A percentile compares a stretch with the other conserved stretches of the same genome.
These are phyloP conservation scores for Polietes domitor DNA, from an alignment of 2,888 invertebrate species.

Conservation along the genomic window DNA sequence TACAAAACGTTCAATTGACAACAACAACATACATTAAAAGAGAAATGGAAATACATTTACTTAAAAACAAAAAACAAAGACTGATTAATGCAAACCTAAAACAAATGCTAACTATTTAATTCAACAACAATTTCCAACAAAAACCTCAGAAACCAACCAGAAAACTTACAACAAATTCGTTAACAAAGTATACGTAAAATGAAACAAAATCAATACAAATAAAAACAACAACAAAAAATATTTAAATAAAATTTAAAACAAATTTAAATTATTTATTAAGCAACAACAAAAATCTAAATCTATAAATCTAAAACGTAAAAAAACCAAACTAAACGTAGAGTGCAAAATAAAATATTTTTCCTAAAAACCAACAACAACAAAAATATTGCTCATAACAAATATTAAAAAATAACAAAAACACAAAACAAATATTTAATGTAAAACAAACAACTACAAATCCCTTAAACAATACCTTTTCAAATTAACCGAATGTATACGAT, in stretches of 20 bases:
- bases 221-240: slow-evolving; percentile 48
- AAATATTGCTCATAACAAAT: slow-evolving; percentile 74
- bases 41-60: slow-evolving; percentile 57
- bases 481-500: slow-evolving; percentile 78
- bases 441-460: slow-evolving; percentile 50
- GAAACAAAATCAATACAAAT: slow-evolving; percentile 68
- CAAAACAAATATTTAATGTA: slow-evolving; percentile 57
- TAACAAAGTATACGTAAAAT: slow-evolving; percentile 80
- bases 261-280: slow-evolving; percentile 27
- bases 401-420: slow-evolving; percentile 63
- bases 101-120: slow-evolving; percentile 16
- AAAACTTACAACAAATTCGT: slow-evolving; percentile 70
- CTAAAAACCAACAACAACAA: slow-evolving; percentile 66
- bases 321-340: slow-evolving; percentile 50
- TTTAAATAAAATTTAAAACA: slow-evolving; percentile 38
- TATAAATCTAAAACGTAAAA: slow-evolving; percentile 35
- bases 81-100: slow-evolving; percentile 71
- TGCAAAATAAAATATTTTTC: slow-evolving; percentile 67
- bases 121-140: slow-evolving; percentile 50
- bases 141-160: slow-evolving; percentile 55
- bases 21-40: slow-evolving; percentile 48
- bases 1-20: slow-evolving; percentile 58
- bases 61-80: slow-evolving; percentile 71
- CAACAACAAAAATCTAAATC: slow-evolving; percentile 31
- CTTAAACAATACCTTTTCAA: slow-evolving; percentile 66